Evolutionary conservation across 2,797 vertebrate genomes (phyloP), one percentile per base, ranked within the genome.

Genomic region (Enteromius unitaeniatus): DNA sequence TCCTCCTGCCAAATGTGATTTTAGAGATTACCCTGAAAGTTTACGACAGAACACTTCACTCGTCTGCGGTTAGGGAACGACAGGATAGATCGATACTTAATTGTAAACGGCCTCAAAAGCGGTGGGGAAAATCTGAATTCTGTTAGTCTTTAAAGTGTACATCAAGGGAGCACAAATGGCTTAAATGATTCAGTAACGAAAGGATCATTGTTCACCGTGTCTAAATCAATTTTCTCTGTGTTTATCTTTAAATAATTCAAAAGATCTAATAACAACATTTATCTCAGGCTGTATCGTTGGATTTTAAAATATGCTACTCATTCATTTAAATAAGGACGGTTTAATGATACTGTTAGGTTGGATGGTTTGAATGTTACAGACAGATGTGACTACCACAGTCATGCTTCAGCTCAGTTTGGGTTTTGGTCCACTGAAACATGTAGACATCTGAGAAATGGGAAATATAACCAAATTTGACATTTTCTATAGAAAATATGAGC

Each of bases 81-180:
- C 60, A 65, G 81, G 34, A 67, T n/a, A 42, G 72, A 82, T 67
- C 45, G n/a, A 82, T 82, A 49, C 34, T 51, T 75, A 82, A 82
- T 51, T 14, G 34, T 67, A 74, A 64, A 82, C 53, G 23, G 53
- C 7, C 55, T 73, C 14, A 23, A 73, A 62, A 21, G 70, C 11
- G 51, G 34, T 45, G 51, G 37, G 37, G 67, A 65, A 79, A 58
- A 21, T 37, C 28, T 13, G 31, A 55, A 31, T 28, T 10, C 45
- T 70, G 28, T 78, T 72, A 78, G 19, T 51, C 47, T 69, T 62
- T 75, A 81, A 58, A 53, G 51, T 77, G 19, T 23, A 49, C 51
- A 62, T 73, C 42, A 81, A 49, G 14, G 40, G 64, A 81, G 34
- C 65, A 51, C 51, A 55, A 77, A 64, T 13, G 31, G 79, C 23